Evolutionary conservation across 1,140 invertebrate species (phyloP).

Genomic region (Diorhabda carinulata): DNA sequence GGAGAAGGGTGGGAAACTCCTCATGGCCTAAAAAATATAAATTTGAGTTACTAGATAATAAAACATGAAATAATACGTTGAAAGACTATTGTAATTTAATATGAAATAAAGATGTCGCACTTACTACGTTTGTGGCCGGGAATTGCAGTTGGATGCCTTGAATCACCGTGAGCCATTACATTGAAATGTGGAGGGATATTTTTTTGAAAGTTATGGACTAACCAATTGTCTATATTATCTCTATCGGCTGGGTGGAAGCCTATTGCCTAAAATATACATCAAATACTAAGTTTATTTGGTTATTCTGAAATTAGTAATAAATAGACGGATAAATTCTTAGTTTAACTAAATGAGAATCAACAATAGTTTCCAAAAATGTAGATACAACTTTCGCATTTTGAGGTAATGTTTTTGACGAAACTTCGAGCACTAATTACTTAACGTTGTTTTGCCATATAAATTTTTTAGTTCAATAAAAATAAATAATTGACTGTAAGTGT

Average conservation of each 20-base stretch:
- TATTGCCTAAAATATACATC: constrained; percentile 59
- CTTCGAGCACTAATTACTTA: too few relatives aligned
- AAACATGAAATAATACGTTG: neutral
- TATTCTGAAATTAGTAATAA: too few relatives aligned
- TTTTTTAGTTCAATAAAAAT: too few relatives aligned
- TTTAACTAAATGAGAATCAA: too few relatives aligned
- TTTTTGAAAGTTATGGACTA: constrained; percentile 74
- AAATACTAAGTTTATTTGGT: neutral
- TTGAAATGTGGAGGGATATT: constrained; percentile 78
- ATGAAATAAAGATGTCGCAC: constrained; percentile 11
- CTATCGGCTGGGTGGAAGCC: constrained; percentile 71
- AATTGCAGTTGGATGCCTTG: constrained; percentile 46
- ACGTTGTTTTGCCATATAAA: too few relatives aligned
- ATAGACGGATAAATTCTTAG: too few relatives aligned
- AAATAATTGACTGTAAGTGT: too few relatives aligned
- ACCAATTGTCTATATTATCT: constrained; percentile 75
- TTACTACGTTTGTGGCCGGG: constrained; percentile 44
- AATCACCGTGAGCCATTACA: constrained; percentile 57
- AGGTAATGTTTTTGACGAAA: too few relatives aligned
- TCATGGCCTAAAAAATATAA: constrained; percentile 58
- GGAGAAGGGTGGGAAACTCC: constrained; percentile 81
- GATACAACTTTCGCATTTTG: too few relatives aligned
- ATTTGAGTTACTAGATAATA: neutral
- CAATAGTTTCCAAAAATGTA: too few relatives aligned
- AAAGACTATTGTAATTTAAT: neutral